Percentiles rank a stretch among this genome's conserved stretches.
Conservation (phyloP, 2,888 invertebrate species). For the Aphidoletes aphidimyza region DNA sequence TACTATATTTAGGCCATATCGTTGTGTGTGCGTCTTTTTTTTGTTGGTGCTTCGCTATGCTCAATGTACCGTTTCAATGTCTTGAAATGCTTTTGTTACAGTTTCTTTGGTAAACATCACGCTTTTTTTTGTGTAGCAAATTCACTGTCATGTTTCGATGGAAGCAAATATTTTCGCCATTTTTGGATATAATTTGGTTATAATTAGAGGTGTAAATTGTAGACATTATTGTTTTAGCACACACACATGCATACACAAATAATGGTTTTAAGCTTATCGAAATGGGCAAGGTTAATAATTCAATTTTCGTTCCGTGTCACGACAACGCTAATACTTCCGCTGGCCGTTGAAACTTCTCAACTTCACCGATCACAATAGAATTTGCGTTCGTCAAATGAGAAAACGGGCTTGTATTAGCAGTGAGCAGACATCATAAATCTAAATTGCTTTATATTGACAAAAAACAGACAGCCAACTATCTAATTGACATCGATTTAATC, state of each 20-base stretch:
- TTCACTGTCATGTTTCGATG: no score
- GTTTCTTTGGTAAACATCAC: neutral
- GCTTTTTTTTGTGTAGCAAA: no score
- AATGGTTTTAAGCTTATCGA: neutral
- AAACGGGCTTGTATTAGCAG: no score
- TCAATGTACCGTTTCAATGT: no score
- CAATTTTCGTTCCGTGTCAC: neutral
- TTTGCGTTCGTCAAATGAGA: no score
- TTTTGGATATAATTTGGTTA: neutral
- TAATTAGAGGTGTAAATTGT: neutral
- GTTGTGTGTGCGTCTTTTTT: neutral
- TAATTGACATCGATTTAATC: slow-evolving; percentile 17
- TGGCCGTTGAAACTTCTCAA: no score
- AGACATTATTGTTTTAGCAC: neutral
- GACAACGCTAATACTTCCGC: no score
- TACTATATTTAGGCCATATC: neutral
- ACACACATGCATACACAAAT: neutral
- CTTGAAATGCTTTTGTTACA: no score
- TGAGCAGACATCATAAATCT: neutral
- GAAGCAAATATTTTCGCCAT: neutral
- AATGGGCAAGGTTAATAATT: neutral
- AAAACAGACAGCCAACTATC: neutral
- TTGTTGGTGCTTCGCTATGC: neutral
- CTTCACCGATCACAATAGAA: no score
- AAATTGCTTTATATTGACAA: no score